Conservation (phyloP, 2,888 invertebrate species). For the Pasiphila rectangulata region DNA sequence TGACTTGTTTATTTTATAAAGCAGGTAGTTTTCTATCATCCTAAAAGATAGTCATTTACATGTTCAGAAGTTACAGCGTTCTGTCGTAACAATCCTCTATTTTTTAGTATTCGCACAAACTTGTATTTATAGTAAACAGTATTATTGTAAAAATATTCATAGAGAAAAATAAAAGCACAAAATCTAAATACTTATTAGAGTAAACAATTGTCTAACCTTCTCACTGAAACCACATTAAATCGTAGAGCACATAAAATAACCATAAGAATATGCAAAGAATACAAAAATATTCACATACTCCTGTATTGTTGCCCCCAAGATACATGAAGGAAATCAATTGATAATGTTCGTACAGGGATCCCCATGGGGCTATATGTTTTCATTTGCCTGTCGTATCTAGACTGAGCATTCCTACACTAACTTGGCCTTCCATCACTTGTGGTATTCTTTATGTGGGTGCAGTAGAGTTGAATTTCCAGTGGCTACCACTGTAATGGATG, state of each 20-base stretch:
- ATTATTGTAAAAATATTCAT: too few relatives aligned
- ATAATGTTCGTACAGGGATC: slow-evolving; percentile 54
- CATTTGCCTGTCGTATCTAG: slow-evolving; percentile 57
- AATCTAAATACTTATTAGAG: too few relatives aligned
- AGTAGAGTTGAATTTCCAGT: background rate
- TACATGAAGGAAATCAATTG: slow-evolving; percentile 58
- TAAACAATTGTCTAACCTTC: background rate
- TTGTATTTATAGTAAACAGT: too few relatives aligned
- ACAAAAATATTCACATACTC: slow-evolving; percentile 40
- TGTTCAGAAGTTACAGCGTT: too few relatives aligned
- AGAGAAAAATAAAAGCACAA: too few relatives aligned
- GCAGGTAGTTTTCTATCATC: too few relatives aligned
- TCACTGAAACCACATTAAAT: slow-evolving; percentile 14
- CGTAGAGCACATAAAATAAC: slow-evolving; percentile 18
- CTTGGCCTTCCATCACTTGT: background rate
- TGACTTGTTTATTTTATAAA: too few relatives aligned
- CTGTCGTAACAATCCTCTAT: too few relatives aligned
- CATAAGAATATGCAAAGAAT: slow-evolving; percentile 42
- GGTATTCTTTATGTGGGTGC: background rate
- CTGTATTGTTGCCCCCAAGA: slow-evolving; percentile 46
- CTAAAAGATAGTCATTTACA: too few relatives aligned
- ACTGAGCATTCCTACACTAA: slow-evolving; percentile 29
- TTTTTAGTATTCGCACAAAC: too few relatives aligned
- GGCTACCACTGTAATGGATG: background rate
- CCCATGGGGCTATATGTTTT: slow-evolving; percentile 56